Percentiles rank a stretch among this genome's conserved stretches.
These are phyloP conservation scores for Typhlomys cinereus DNA, from an alignment of 2,113 vertebrate species.

Conservation along the genomic window DNA sequence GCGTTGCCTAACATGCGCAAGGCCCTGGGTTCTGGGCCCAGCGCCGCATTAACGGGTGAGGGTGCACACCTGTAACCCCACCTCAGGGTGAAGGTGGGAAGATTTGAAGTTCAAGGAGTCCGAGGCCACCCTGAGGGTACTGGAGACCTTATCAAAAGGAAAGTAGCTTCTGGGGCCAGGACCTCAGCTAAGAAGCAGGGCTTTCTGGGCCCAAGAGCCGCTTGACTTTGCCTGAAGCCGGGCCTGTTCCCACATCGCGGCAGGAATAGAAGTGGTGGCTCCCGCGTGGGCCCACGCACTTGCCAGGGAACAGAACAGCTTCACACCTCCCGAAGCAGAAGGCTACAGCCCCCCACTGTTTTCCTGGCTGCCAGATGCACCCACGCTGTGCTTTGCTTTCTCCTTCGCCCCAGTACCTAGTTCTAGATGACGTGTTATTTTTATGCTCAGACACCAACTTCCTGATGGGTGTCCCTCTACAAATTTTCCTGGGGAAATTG, in stretches of 20 bases:
- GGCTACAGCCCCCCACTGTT: not conserved
- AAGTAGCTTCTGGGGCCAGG: not conserved
- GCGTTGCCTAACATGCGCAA: too few species aligned
- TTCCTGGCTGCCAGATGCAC: not conserved
- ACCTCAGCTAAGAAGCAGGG: not conserved
- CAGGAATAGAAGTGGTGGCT: conserved; percentile 56
- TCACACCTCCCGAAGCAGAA: not conserved
- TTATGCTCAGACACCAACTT: not conserved
- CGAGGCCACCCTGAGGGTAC: not conserved
- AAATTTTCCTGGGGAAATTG: not conserved
- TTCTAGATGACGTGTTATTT: not conserved
- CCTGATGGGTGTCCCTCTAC: not conserved
- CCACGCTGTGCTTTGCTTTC: not conserved
- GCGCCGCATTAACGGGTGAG: too few species aligned
- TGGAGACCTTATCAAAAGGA: not conserved
- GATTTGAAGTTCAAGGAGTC: too few species aligned
- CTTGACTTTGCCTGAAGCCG: not conserved
- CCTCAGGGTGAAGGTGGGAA: too few species aligned
- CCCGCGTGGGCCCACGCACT: not conserved
- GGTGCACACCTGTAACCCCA: not conserved
- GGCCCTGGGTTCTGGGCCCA: too few species aligned
- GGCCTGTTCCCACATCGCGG: conserved; percentile 42
- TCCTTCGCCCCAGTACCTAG: not conserved
- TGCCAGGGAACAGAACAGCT: conserved; percentile 1
- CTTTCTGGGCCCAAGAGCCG: not conserved